Conservation (phyloP, 2,113 vertebrate species). For the Ginglymostoma cirratum region DNA sequence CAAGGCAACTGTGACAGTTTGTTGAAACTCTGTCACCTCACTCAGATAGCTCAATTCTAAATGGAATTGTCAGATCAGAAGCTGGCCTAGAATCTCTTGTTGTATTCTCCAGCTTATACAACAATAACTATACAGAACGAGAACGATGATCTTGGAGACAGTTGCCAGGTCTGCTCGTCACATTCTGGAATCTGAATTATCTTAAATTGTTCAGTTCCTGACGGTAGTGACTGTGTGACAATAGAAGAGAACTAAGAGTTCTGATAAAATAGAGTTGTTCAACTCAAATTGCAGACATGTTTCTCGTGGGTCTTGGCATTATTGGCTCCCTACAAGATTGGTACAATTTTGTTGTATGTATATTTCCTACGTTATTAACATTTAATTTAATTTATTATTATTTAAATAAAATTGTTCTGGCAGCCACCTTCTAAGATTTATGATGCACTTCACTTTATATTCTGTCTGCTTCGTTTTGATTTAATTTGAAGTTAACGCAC, state of each 20-base stretch:
- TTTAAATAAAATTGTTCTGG: no score
- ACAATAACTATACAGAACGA: not conserved
- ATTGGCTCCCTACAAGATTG: not conserved
- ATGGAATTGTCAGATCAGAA: not conserved
- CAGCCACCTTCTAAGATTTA: not conserved
- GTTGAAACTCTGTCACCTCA: not conserved
- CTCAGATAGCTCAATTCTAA: not conserved
- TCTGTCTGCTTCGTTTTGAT: not conserved
- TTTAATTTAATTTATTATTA: no score
- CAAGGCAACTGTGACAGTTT: not conserved
- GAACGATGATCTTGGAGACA: not conserved
- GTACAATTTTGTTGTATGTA: not conserved
- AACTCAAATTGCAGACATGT: not conserved
- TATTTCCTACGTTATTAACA: not conserved
- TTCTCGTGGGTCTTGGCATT: not conserved
- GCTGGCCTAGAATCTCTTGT: not conserved
- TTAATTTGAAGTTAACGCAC: not conserved
- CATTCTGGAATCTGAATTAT: conserved; percentile 18
- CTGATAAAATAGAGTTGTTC: not conserved
- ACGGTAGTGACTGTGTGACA: not conserved
- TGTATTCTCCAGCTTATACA: not conserved
- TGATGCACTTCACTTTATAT: not conserved
- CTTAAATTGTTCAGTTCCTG: not conserved
- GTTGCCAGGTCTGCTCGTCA: not conserved
- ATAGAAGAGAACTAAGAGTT: not conserved